These are phyloP conservation scores for Eunapius fragilis DNA, from an alignment of 37 sponge, comb jelly and placozoan species.

Conservation along the genomic window DNA sequence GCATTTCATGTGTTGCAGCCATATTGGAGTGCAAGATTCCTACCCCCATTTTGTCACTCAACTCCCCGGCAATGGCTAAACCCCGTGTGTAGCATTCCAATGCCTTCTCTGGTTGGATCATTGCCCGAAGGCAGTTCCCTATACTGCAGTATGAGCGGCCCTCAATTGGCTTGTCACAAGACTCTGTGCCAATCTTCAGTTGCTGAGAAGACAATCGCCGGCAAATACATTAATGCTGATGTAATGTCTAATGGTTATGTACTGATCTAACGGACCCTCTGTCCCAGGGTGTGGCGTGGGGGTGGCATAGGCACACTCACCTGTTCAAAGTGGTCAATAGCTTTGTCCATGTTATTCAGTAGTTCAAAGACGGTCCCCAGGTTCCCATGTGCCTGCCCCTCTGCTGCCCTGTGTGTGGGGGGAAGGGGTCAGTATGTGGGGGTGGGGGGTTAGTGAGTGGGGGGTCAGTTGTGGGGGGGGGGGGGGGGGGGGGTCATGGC, in stretches of 20 bases:
- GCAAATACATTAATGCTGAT: no score
- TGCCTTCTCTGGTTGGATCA: conserved; percentile 78
- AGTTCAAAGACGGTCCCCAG: conserved; percentile 76
- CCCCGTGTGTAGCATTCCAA: conserved; percentile 81
- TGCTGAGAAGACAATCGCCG: no score
- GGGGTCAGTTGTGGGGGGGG: not conserved
- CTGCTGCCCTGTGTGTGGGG: conserved; percentile 27
- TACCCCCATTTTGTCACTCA: conserved; percentile 68
- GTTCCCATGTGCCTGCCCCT: conserved; percentile 52
- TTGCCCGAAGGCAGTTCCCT: conserved; percentile 86
- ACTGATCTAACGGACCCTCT: no score
- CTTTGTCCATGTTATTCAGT: conserved; percentile 78
- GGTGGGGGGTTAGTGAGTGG: not conserved
- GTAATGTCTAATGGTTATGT: no score
- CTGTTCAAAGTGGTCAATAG: conserved; percentile 86
- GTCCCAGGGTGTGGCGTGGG: no score
- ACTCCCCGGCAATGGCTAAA: conserved; percentile 62
- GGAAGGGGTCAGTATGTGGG: not conserved
- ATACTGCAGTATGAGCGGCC: conserved; percentile 80
- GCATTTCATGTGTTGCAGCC: conserved; percentile 72
- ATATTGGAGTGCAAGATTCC: conserved; percentile 70
- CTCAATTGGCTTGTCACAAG: conserved; percentile 59
- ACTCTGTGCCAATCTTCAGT: conserved; percentile 62
- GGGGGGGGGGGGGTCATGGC: not conserved
- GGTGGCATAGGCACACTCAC: no score